Evolutionary conservation across 2,797 vertebrate genomes (phyloP).

Genomic region (Acropternis orthonyx): DNA sequence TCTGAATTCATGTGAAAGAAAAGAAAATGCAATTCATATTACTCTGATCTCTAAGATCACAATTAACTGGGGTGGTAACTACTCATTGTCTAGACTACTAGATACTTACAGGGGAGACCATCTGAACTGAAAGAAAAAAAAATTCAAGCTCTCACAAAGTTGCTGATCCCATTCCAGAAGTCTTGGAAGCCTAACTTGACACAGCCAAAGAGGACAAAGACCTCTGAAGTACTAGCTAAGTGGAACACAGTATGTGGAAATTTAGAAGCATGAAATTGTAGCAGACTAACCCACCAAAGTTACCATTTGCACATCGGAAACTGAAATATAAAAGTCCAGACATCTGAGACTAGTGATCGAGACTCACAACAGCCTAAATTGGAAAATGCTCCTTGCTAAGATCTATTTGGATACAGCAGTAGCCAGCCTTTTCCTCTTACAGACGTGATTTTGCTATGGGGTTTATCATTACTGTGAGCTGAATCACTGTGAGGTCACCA

Average conservation of each 20-base stretch:
- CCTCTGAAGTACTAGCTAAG: neutral
- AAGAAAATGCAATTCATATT: neutral
- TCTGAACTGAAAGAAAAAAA: neutral
- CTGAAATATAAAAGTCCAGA: neutral
- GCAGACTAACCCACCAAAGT: neutral
- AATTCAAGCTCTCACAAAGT: neutral
- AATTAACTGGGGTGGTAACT: neutral
- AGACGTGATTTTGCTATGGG: neutral
- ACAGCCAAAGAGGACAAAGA: neutral
- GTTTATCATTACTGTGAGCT: neutral
- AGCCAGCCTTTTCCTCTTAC: neutral
- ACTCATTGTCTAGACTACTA: neutral
- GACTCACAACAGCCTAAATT: neutral
- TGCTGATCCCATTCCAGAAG: neutral
- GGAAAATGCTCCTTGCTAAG: neutral
- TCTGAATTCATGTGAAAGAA: neutral
- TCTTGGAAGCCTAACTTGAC: neutral
- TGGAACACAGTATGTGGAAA: neutral
- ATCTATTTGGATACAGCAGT: neutral
- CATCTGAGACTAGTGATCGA: neutral
- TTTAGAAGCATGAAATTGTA: neutral
- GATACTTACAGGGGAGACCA: neutral
- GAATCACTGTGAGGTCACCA: slow-evolving; percentile 16
- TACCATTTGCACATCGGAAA: neutral
- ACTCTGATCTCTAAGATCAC: neutral